phyloP scores from a whole-genome alignment of 1,140 invertebrate genomes.

The Hylyphantes graminicola region DNA sequence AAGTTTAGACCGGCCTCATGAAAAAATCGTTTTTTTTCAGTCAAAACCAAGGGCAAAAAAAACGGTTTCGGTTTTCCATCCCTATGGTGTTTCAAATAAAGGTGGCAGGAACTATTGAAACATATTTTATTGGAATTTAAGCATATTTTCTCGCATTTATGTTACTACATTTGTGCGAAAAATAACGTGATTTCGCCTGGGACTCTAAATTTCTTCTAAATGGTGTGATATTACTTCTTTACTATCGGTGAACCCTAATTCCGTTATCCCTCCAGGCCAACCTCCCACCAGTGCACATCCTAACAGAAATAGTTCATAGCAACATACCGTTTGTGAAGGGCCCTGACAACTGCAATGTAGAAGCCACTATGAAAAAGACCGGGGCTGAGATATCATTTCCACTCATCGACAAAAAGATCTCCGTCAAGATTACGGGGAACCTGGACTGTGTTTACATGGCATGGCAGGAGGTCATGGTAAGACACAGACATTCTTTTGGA shows the following conservation, averaged over 20 bases:
- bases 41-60: no score
- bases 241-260: not conserved
- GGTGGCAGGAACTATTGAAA: no score
- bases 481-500: not conserved
- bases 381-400: conserved; percentile 35
- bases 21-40: no score
- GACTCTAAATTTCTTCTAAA: no score
- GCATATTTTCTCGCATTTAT: no score
- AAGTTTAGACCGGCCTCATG: no score
- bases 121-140: no score
- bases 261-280: conserved; percentile 14
- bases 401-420: not conserved
- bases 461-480: conserved; percentile 51
- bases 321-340: conserved; percentile 20
- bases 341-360: not conserved
- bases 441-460: conserved; percentile 47
- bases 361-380: conserved; percentile 34
- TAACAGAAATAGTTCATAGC: conserved; percentile 24
- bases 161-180: no score
- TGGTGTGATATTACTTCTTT: not conserved
- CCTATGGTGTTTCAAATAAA: no score
- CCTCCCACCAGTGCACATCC: conserved; percentile 23
- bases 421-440: conserved; percentile 26
- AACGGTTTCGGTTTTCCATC: no score
- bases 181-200: no score